Conservation (phyloP, 2,888 invertebrate genomes). For the Chloromyia formosa region DNA sequence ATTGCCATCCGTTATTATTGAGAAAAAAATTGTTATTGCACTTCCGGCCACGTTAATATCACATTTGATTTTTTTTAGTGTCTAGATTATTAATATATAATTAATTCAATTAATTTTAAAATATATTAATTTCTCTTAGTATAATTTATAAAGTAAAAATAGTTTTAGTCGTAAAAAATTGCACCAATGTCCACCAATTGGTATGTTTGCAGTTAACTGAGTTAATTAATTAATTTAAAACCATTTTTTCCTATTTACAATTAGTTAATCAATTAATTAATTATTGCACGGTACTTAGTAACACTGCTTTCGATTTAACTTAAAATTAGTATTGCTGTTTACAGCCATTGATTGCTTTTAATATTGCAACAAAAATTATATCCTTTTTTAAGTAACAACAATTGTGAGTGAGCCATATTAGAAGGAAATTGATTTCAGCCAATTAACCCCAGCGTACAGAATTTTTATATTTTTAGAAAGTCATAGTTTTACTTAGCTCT, state of each 20-base stretch:
- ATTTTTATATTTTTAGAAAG: too few species aligned
- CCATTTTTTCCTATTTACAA: not conserved
- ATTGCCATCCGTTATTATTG: conserved; percentile 42
- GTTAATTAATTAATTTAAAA: conserved; percentile 15
- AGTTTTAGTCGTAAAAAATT: conserved; percentile 15
- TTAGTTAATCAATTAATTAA: not conserved
- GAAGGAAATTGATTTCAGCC: too few species aligned
- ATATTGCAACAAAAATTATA: not conserved
- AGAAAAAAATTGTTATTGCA: conserved; percentile 48
- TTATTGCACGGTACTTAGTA: conserved; percentile 40
- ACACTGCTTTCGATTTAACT: conserved; percentile 14
- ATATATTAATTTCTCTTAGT: conserved; percentile 5
- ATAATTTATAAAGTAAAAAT: not conserved
- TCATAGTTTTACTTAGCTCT: too few species aligned
- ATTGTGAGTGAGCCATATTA: conserved; percentile 27
- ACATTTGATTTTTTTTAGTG: conserved; percentile 43
- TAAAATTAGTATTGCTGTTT: conserved; percentile 25
- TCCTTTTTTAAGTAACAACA: conserved; percentile 9
- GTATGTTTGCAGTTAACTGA: not conserved
- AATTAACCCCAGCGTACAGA: too few species aligned
- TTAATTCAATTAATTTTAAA: conserved; percentile 3
- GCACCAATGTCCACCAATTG: conserved; percentile 29
- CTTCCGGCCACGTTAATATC: conserved; percentile 49
- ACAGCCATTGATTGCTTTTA: not conserved
- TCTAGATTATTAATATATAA: conserved; percentile 15